These are phyloP conservation scores for Panthera leo DNA, from an alignment of 2,113 vertebrate species.

Conservation along the genomic window DNA sequence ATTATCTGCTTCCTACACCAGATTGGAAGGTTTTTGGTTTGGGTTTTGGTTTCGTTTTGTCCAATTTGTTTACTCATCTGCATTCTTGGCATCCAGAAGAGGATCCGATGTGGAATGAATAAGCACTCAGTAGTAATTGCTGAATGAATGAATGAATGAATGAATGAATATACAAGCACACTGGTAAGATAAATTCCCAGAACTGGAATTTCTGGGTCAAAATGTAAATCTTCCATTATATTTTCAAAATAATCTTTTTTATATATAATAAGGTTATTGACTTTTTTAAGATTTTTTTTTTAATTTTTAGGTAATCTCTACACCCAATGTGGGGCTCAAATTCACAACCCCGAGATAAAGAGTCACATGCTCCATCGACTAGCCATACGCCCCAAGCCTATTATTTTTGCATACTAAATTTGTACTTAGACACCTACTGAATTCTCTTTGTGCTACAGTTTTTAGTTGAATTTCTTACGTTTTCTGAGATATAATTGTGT, in stretches of 20 bases:
- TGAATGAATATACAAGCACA: neutral
- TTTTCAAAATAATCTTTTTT: neutral
- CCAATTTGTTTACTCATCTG: neutral
- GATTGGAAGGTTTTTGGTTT: neutral
- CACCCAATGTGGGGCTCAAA: neutral
- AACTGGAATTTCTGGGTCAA: neutral
- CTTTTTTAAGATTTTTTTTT: neutral
- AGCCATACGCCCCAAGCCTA: neutral
- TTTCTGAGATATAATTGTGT: neutral
- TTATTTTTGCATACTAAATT: neutral
- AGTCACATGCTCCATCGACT: neutral
- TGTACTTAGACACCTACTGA: neutral
- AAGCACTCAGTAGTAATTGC: neutral
- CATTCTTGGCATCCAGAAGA: neutral
- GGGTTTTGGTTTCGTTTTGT: neutral
- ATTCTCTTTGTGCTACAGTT: neutral
- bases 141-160: neutral
- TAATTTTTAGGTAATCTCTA: neutral
- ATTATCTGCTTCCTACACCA: neutral
- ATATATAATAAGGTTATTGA: neutral
- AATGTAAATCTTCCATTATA: neutral
- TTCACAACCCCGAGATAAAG: neutral
- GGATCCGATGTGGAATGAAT: neutral
- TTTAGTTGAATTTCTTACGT: neutral
- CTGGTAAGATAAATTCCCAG: neutral